Conservation (phyloP, 2,888 invertebrate genomes). For the Coenonympha arcania region DNA sequence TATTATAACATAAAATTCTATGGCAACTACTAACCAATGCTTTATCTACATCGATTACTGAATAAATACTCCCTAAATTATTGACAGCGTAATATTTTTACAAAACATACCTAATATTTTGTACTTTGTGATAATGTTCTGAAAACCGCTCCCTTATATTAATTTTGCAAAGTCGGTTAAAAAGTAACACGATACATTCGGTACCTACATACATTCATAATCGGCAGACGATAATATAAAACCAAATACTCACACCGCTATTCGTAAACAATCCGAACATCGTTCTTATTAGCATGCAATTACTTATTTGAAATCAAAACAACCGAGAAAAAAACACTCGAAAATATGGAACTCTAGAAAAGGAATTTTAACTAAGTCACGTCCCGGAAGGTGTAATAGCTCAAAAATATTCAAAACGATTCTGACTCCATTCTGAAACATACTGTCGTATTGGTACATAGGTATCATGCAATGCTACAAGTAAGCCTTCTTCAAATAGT, state of each 20-base stretch:
- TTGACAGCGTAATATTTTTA: too few species aligned
- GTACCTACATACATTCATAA: too few species aligned
- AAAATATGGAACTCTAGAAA: neutral
- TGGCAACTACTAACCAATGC: too few species aligned
- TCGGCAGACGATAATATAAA: neutral
- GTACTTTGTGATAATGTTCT: too few species aligned
- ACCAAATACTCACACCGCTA: constrained; percentile 38
- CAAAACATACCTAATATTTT: too few species aligned
- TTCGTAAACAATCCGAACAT: constrained; percentile 41
- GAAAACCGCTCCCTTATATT: too few species aligned
- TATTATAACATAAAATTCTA: too few species aligned
- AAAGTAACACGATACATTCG: too few species aligned
- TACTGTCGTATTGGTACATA: constrained; percentile 12
- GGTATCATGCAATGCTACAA: constrained; percentile 11
- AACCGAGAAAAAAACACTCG: neutral
- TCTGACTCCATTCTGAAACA: constrained; percentile 2
- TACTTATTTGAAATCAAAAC: neutral
- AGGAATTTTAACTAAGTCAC: neutral
- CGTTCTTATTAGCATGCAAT: constrained; percentile 11
- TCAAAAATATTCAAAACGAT: constrained; percentile 10
- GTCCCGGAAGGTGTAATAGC: too few species aligned
- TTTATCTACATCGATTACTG: too few species aligned
- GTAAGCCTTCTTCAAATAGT: constrained; percentile 41
- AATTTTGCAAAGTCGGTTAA: too few species aligned
- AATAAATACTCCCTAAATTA: too few species aligned